Conservation (phyloP, 2,113 vertebrate species). For the Mionectes macconnelli region DNA sequence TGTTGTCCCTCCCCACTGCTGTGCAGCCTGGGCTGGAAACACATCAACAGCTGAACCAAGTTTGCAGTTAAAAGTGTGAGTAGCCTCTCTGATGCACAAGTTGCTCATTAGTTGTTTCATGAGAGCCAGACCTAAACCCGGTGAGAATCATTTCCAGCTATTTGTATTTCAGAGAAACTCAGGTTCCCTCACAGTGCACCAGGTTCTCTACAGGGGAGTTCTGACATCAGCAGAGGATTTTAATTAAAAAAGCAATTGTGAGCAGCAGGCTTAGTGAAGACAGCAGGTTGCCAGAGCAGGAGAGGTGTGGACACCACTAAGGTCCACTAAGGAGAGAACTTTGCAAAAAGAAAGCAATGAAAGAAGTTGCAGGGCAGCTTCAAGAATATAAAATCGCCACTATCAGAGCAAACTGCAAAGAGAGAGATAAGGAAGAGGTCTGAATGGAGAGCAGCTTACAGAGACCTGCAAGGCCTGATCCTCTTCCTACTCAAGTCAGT, state of each 20-base stretch:
- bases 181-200: rapidly evolving
- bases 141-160: neutral
- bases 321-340: neutral
- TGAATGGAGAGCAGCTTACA: conserved; percentile 20
- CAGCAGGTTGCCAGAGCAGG: neutral
- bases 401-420: neutral
- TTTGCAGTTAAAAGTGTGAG: neutral
- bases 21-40: neutral
- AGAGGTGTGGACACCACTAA: neutral
- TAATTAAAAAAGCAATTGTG: conserved; percentile 12
- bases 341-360: neutral
- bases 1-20: neutral
- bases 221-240: conserved; percentile 1
- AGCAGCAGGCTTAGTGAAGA: neutral
- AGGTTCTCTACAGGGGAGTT: neutral
- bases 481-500: neutral
- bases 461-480: neutral
- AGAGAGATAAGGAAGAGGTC: neutral
- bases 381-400: neutral
- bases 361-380: neutral
- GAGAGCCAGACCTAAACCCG: neutral
- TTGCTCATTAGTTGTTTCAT: neutral
- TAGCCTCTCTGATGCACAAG: neutral
- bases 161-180: neutral
- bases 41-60: neutral